Evolutionary conservation across 1,140 invertebrate genomes (phyloP).

Genomic region (Macrocentrus cingulum): DNA sequence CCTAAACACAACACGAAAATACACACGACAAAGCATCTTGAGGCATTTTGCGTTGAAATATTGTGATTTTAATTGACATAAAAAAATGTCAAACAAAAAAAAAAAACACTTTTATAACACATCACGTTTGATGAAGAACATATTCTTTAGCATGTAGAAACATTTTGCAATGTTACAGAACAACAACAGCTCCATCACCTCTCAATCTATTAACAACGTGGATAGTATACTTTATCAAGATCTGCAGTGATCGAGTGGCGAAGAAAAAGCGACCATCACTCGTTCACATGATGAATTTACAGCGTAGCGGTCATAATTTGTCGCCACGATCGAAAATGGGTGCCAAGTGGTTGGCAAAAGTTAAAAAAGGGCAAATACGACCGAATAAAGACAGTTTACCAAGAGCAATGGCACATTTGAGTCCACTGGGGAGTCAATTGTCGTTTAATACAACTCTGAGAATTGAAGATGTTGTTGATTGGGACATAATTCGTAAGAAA

Average conservation of each 20-base stretch:
- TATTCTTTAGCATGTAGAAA: not conserved
- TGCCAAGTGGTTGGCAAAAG: constrained; percentile 82
- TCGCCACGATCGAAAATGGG: constrained; percentile 82
- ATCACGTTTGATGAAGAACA: too few species aligned
- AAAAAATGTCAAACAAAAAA: too few species aligned
- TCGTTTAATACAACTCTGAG: constrained; percentile 72
- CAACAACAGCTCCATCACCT: constrained; percentile 95
- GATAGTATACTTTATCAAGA: constrained; percentile 83
- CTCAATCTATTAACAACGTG: constrained; percentile 95
- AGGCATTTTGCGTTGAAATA: too few species aligned
- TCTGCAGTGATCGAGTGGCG: constrained; percentile 68
- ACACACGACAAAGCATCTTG: too few species aligned
- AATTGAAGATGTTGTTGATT: constrained; percentile 89
- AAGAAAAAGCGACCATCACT: constrained; percentile 79
- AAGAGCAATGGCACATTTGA: constrained; percentile 74
- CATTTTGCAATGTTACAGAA: constrained; percentile 62
- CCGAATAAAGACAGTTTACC: constrained; percentile 74
- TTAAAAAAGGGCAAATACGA: constrained; percentile 76
- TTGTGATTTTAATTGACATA: too few species aligned
- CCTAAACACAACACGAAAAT: too few species aligned
- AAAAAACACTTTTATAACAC: too few species aligned
- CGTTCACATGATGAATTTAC: constrained; percentile 80
- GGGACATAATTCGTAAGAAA: constrained; percentile 86
- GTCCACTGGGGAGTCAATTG: constrained; percentile 76
- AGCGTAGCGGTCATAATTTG: constrained; percentile 68